Evolutionary conservation across 2,113 vertebrate species (phyloP).

Genomic region (Neofelis nebulosa): DNA sequence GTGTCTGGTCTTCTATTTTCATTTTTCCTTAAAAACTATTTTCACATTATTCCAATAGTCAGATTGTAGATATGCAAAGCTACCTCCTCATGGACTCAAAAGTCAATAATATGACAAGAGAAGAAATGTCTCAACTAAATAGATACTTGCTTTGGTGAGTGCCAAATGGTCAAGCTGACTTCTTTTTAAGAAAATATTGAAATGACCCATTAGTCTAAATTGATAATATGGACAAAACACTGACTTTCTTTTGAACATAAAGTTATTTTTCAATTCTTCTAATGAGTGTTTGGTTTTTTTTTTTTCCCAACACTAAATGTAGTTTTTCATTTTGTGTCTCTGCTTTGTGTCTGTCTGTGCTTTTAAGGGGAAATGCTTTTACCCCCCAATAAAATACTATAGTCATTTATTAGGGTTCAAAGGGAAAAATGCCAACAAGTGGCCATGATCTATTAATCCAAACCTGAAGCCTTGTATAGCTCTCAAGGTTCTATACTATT

Average conservation of each 20-base stretch:
- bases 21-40: background rate
- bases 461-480: background rate
- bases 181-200: background rate
- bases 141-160: background rate
- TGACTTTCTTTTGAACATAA: background rate
- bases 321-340: background rate
- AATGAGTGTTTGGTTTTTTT: background rate
- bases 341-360: background rate
- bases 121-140: background rate
- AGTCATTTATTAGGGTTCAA: slow-evolving; percentile 42
- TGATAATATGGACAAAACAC: background rate
- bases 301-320: background rate
- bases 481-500: slow-evolving; percentile 70
- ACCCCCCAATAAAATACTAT: slow-evolving; percentile 1
- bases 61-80: background rate
- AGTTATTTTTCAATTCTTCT: slow-evolving; percentile 6
- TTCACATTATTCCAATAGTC: background rate
- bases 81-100: slow-evolving; percentile 3
- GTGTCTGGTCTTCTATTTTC: background rate
- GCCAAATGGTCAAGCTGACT: background rate
- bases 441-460: slow-evolving; percentile 47
- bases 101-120: background rate
- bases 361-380: slow-evolving; percentile 3
- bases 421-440: slow-evolving; percentile 4
- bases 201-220: background rate